Percentiles rank a stretch among this genome's conserved stretches.
Conservation (phyloP, 2,113 vertebrate genomes). For the Acanthochromis polyacanthus region DNA sequence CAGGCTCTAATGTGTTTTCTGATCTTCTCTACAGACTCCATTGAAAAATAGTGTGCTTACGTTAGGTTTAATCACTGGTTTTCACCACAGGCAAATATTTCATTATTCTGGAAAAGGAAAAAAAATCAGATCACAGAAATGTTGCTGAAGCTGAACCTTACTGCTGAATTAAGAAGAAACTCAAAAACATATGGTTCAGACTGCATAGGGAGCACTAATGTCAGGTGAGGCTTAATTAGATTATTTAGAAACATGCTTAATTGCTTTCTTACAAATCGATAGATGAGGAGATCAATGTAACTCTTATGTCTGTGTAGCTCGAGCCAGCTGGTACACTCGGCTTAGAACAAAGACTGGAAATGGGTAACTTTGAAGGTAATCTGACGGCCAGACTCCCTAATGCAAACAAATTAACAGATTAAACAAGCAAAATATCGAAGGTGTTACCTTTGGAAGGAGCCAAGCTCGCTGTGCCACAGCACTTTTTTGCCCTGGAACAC, state of each 20-base stretch:
- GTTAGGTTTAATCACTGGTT: background rate
- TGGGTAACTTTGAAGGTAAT: background rate
- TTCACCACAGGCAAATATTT: background rate
- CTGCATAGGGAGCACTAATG: too few species aligned
- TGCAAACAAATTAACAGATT: background rate
- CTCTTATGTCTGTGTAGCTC: background rate
- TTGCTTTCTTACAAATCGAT: background rate
- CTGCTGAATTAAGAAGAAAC: background rate
- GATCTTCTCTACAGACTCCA: too few species aligned
- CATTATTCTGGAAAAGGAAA: background rate
- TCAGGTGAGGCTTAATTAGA: background rate
- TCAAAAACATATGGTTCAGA: background rate
- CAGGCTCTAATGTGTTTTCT: too few species aligned
- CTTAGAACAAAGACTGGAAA: background rate
- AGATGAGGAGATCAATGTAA: background rate
- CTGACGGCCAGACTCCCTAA: background rate
- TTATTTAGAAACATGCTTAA: background rate
- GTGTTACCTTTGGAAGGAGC: background rate
- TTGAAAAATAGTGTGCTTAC: background rate
- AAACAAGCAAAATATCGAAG: background rate
- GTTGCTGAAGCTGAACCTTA: background rate
- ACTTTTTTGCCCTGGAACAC: constrained; percentile 14
- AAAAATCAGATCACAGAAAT: background rate
- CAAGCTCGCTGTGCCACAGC: background rate
- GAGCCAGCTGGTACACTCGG: background rate